Evolutionary conservation across 2,888 invertebrate genomes (phyloP).

Genomic region (Deladenus siricidicola): DNA sequence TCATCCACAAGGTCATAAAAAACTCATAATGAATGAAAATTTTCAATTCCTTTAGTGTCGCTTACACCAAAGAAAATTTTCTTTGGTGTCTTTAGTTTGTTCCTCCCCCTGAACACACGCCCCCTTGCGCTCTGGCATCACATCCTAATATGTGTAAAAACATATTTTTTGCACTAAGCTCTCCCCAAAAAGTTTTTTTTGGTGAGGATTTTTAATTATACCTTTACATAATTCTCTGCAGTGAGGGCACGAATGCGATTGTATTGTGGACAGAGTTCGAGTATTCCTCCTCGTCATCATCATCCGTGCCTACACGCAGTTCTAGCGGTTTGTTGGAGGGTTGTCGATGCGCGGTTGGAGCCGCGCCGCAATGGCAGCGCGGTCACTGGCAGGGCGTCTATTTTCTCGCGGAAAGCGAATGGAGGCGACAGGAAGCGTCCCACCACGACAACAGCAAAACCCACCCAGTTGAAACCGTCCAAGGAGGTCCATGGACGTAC

Average conservation of each 20-base stretch:
- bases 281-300: constrained; percentile 18
- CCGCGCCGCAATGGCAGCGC: constrained; percentile 31
- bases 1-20: too few species aligned
- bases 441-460: too few species aligned
- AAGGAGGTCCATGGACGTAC: too few species aligned
- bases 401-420: too few species aligned
- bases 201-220: too few species aligned
- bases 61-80: background rate
- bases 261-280: constrained; percentile 43
- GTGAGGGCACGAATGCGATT: constrained; percentile 36
- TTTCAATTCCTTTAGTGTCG: too few species aligned
- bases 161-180: background rate
- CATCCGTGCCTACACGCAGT: background rate
- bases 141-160: background rate
- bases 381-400: constrained; percentile 42
- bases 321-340: constrained; percentile 26
- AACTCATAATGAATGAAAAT: too few species aligned
- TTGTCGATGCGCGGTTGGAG: background rate
- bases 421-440: too few species aligned
- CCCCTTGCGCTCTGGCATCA: background rate
- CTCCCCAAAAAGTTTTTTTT: too few species aligned
- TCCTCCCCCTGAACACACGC: background rate
- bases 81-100: background rate
- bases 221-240: constrained; percentile 20
- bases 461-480: too few species aligned